Evolutionary conservation across 2,113 vertebrate genomes (phyloP), one percentile per base, ranked within the genome.

Genomic region (Diadophis punctatus): DNA sequence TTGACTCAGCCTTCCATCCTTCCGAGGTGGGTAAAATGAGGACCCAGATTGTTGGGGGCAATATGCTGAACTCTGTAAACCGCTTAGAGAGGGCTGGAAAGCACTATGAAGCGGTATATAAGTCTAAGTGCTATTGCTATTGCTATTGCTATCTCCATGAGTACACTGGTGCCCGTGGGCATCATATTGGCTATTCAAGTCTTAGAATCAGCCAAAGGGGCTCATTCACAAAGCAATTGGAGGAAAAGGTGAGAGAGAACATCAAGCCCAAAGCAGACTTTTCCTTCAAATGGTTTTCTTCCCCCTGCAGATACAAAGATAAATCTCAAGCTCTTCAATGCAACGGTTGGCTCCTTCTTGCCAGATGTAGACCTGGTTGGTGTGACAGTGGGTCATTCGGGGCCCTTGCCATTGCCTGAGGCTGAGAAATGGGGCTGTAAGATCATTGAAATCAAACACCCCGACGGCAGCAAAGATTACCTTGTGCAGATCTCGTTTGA

Each of bases 331-430:
- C 10, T 97, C 43, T 98, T 98, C 93, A 98, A 96, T 87, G 86
- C 97, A 9, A 89, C 95, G 1, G 68, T 98, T 4, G 98, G 98
- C 74, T 95, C 90, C 0, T 98, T 98, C 49, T 94, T 97, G 0
- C 86, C 94, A 43, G 98, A 98, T 56, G 97, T 98, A 87, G 93
- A 90, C 7, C 96, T 98, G 25, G 22, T 97, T n/a, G 98, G 97
- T 63, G 68, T 99, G 25, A 97, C 96, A 9, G 92, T 97, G 94
- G 94, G 92, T 23, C 93, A 91, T 23, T 93, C 86, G 0, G 87
- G 86, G 90, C 92, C 96, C 60, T 51, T 98, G 88, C 56, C 97
- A 0, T 52, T 97, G 14, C 25, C 90, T 0, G 96, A 98, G 63
- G 96, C 96, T 48, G 90, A 56, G 86, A 87, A 86, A 48, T 93